Evolutionary conservation across 2,888 invertebrate genomes (phyloP), one percentile per base, ranked within the genome.

Genomic region (Synanthedon formicaeformis): DNA sequence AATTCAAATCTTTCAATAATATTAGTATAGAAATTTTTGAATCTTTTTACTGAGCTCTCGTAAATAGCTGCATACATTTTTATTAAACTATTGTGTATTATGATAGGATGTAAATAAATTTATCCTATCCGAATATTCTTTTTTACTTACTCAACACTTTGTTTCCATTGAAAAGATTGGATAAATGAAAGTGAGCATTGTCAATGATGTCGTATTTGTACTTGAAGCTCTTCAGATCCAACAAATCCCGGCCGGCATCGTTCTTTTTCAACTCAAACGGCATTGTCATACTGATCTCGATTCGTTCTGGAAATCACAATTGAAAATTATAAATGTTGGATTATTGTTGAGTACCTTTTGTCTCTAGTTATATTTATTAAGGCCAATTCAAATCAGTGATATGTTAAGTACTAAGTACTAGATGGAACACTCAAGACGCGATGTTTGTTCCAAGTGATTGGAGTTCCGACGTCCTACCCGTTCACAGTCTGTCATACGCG

Each of bases 91-190:
- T 34, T 8, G 27, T 45, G 2, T 13, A 13, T 45, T n/a, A 45
- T n/a, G 13, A 12, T 6, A 45, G n/a, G 45, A 2, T 45, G n/a
- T 45, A 4, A 45, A 45, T 45, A 13, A 12, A n/a, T 45, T 13
- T 13, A 12, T n/a, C n/a, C n/a, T 45, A 45, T 13, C 8, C 6
- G 13, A 45, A 16, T 49, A 49, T 11, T 5, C 13, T 8, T 6
- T 10, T 49, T 4, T 16, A 49, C 49, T 78, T 63, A 84, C 83
- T 75, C 41, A 82, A 61, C 54, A 60, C 58, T 54, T 80, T 76
- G 55, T 83, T 81, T 49, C 84, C 83, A 53, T 81, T 79, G 57
- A 84, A 84, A 18, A 84, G 66, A 55, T 82, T 82, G 0, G 75
- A 73, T 18, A 83, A 56, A 11, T 63, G 60, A 53, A 69, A 81